A percentile compares a stretch with the other conserved stretches of the same genome.
Conservation (phyloP, 2,797 vertebrate genomes). For the Gastrophryne carolinensis region DNA sequence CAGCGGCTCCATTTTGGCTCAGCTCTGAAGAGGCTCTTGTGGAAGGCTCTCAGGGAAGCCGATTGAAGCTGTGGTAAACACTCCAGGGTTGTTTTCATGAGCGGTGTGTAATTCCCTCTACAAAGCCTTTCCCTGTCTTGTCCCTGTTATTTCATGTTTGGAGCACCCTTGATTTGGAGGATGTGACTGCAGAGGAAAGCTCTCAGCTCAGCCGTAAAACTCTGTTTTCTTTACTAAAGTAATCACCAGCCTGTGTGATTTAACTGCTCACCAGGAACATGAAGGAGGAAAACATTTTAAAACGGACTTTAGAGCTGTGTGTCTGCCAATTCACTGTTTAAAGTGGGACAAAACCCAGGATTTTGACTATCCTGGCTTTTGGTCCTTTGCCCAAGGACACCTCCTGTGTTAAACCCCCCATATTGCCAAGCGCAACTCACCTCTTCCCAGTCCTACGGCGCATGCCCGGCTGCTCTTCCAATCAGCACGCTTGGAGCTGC, state of each 20-base stretch:
- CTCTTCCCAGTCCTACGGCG: too few relatives aligned
- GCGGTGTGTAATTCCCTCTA: neutral
- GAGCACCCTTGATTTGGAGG: constrained; percentile 6
- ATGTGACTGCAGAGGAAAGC: neutral
- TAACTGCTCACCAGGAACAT: neutral
- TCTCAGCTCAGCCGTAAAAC: neutral
- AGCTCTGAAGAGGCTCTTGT: neutral
- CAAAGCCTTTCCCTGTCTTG: neutral
- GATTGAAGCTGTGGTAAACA: neutral
- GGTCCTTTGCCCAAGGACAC: too few relatives aligned
- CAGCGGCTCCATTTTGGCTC: neutral
- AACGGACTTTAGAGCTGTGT: too few relatives aligned
- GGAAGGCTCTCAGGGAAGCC: neutral
- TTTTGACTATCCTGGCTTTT: too few relatives aligned
- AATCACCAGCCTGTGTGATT: neutral
- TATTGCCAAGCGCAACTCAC: too few relatives aligned
- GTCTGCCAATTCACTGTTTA: too few relatives aligned
- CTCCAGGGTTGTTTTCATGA: constrained; percentile 5
- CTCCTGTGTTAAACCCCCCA: too few relatives aligned
- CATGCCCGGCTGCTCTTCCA: too few relatives aligned
- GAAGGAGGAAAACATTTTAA: neutral
- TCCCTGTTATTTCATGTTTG: neutral
- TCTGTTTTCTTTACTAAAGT: neutral
- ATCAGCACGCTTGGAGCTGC: too few relatives aligned
- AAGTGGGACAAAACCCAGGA: too few relatives aligned